A percentile compares a stretch with the other conserved stretches of the same genome.
phyloP scores from a whole-genome alignment of 1,140 invertebrate genomes.

The Physella acuta region DNA sequence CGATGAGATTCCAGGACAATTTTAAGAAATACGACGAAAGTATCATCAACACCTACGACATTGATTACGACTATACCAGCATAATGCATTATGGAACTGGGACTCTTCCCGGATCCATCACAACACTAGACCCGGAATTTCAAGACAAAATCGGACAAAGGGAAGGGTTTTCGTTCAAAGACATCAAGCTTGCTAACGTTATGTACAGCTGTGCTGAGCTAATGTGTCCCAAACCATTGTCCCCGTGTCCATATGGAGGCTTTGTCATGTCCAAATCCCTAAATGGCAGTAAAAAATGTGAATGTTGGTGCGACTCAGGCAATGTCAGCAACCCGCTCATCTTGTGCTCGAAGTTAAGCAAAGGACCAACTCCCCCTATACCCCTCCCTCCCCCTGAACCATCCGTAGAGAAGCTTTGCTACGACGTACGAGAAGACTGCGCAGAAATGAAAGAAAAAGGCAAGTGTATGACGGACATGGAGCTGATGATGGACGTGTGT shows the following conservation, averaged over 20 bases:
- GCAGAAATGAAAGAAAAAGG: constrained; percentile 1
- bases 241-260: not conserved
- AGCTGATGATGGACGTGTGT: constrained; percentile 11
- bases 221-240: not conserved
- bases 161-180: constrained; percentile 41
- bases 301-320: constrained; percentile 10
- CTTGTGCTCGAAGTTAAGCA: not conserved
- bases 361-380: not conserved
- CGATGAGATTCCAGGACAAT: constrained; percentile 57
- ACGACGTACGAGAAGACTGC: constrained; percentile 10
- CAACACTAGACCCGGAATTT: constrained; percentile 32
- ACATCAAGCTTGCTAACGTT: constrained; percentile 42
- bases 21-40: constrained; percentile 60
- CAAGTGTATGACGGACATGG: constrained; percentile 15
- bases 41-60: constrained; percentile 57
- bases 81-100: constrained; percentile 57
- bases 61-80: constrained; percentile 63
- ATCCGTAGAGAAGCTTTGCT: not conserved
- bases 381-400: not conserved
- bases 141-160: constrained; percentile 41
- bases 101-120: constrained; percentile 36
- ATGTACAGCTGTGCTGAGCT: constrained; percentile 40
- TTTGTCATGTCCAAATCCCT: not conserved
- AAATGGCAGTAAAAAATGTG: not conserved
- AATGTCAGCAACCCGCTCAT: not conserved